Base-by-base conservation (phyloP, 2,113 vertebrate genomes). In the Atractosteus spatula region DNA sequence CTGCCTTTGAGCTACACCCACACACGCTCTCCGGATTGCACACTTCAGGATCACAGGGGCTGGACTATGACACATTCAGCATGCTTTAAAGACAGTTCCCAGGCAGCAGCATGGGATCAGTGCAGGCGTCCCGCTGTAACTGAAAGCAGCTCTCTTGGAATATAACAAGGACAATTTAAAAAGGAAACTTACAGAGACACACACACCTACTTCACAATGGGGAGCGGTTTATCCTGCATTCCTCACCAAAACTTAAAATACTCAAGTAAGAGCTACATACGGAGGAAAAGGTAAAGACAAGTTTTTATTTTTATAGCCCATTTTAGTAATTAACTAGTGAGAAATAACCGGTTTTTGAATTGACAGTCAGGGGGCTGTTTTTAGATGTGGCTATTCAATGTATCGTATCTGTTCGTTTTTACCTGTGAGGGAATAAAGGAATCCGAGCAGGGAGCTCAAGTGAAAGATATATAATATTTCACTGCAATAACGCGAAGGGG, bases 211-310 rank as follows among this genome's bases (percentile, higher is more conserved):
- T 41, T 66, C 45, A 63, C 55, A 57, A 93, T 93, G 91, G 91
- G 91, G 89, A 90, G 84, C 81, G 87, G 87, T 79, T 84, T 91
- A 82, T 93, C 91, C 82, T 93, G 91, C 74, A 87, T 92, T 70
- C 90, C 91, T 75, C 87, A 91, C 64, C 85, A 91, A 80, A 93
- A 89, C 82, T 88, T 93, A 71, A 89, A 83, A 56, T 90, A 83
- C 75, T 93, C 91, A 78, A 89, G 90, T 82, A 93, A 93, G 82
- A 91, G 87, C 66, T 93, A 92, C 76, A 90, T 93, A 14, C 89
- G 91, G 62, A 84, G 91, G 69, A 93, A 93, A 89, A 93, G 91
- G 91, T 93, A 86, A 79, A 78, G 67, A 44, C 45, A 14, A 6
- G 2, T 6, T 5, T 8, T 55, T 4, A 4, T 29, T 65, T 42